Conservation (phyloP, 2,797 vertebrate species). For the Schizothorax lantsangensis region DNA sequence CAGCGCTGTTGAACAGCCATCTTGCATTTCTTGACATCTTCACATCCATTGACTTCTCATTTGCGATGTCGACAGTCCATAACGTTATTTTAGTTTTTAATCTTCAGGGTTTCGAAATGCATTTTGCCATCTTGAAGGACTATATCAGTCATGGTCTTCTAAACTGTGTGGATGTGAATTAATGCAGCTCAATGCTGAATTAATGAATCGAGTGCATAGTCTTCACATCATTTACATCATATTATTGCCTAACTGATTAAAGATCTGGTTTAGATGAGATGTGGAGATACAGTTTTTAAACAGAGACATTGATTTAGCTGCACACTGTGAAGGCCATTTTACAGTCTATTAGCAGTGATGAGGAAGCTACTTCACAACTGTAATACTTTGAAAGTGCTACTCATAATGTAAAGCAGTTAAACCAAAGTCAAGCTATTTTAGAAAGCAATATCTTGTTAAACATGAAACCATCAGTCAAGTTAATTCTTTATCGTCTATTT, state of each 20-base stretch:
- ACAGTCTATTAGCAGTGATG: not conserved
- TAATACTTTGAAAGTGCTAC: not conserved
- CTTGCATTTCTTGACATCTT: constrained; percentile 32
- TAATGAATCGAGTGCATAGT: constrained; percentile 23
- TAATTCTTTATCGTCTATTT: too few relatives aligned
- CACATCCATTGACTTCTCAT: constrained; percentile 30
- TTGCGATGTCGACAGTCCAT: constrained; percentile 17
- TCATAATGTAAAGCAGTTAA: not conserved
- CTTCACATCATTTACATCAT: constrained; percentile 39
- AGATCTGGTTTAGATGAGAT: constrained; percentile 29
- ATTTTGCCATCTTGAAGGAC: constrained; percentile 7
- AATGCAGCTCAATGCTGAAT: constrained; percentile 27
- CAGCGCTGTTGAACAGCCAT: constrained; percentile 19
- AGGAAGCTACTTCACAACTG: not conserved
- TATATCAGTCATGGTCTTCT: constrained; percentile 1
- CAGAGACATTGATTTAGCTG: constrained; percentile 35
- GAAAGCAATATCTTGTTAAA: not conserved
- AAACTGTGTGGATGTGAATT: constrained; percentile 21
- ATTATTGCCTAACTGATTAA: constrained; percentile 16
- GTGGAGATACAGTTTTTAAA: constrained; percentile 18
- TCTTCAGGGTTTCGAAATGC: constrained; percentile 2
- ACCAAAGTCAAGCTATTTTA: not conserved
- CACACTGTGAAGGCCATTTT: not conserved
- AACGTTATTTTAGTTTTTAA: not conserved
- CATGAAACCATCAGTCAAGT: not conserved